Evolutionary conservation across 92 coral and sea anemone genomes (phyloP), one percentile per base, ranked within the genome.

Genomic region (Pocillopora meandrina): DNA sequence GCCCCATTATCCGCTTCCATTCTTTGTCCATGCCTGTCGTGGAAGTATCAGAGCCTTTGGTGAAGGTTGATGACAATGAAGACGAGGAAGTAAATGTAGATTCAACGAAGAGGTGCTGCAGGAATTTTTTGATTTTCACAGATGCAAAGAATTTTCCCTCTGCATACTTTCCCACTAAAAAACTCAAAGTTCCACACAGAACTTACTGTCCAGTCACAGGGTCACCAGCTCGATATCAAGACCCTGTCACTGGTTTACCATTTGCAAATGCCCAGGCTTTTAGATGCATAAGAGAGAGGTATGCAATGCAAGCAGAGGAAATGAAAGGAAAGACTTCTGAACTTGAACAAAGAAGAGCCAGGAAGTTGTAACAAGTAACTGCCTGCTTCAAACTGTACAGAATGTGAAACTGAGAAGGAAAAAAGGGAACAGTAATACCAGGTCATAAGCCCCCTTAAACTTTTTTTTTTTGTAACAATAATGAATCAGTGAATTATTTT

Each of bases 171-270:
- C 93, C 98, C 34, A 80, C 85, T 14, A 94, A 95, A 42, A 95
- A 95, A 57, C 91, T 84, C 9, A 92, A 93, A 71, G 62, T 72
- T 62, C 98, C 96, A 9, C 98, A 94, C 76, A 90, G 85, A 79
- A 93, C 95, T 17, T 95, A 92, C 75, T 95, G 98, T 57, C 98
- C 98, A 5, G 98, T 95, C 16, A 95, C 98, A 9, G 98, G 98
- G 35, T 85, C 87, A 26, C 90, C 92, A 56, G 98, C 98, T 8
- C 84, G 87, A 49, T 95, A 95, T 60, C 93, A 87, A 1, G 98
- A 95, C 74, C 98, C 98, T 5, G 62, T 95, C 26, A 95, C 98
- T 36, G 95, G 95, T 61, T 73, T 95, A 65, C 98, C 98, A 18
- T 95, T 90, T 84, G 89, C 95, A 19, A 95, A 90, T 70, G 93